These are phyloP conservation scores for Noctua fimbriata DNA, from an alignment of 2,888 invertebrate species.

Conservation along the genomic window DNA sequence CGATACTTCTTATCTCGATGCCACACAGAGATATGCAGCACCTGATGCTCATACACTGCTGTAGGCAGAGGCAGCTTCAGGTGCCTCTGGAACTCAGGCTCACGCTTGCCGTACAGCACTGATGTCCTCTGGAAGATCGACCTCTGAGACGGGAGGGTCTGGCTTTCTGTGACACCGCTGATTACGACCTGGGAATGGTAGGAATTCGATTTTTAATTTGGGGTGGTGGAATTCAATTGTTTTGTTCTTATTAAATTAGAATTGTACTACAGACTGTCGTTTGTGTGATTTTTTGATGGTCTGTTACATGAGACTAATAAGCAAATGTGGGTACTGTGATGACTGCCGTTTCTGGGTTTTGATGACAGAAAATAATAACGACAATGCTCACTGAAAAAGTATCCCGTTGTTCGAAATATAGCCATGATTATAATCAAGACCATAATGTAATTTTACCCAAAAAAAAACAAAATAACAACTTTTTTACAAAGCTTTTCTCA, in stretches of 20 bases:
- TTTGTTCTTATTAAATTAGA: background rate
- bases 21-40: conserved; percentile 95
- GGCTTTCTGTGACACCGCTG: conserved; percentile 85
- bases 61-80: conserved; percentile 92
- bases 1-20: conserved; percentile 95
- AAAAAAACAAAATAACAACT: background rate
- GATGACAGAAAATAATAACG: background rate
- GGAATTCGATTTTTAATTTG: background rate
- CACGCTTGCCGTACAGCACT: conserved; percentile 94
- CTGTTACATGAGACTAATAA: no score
- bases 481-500: background rate
- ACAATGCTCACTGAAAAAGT: background rate
- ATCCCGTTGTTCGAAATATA: background rate
- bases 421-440: background rate
- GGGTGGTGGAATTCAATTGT: background rate
- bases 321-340: background rate
- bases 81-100: conserved; percentile 95
- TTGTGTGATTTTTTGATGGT: background rate
- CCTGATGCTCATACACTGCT: conserved; percentile 89
- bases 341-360: background rate
- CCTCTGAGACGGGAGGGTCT: conserved; percentile 85
- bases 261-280: background rate
- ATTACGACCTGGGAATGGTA: conserved; percentile 88
- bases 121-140: conserved; percentile 94
- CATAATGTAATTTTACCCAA: background rate